Evolutionary conservation across 1,140 invertebrate species (phyloP), one percentile per base, ranked within the genome.

Genomic region (Ostrea edulis): DNA sequence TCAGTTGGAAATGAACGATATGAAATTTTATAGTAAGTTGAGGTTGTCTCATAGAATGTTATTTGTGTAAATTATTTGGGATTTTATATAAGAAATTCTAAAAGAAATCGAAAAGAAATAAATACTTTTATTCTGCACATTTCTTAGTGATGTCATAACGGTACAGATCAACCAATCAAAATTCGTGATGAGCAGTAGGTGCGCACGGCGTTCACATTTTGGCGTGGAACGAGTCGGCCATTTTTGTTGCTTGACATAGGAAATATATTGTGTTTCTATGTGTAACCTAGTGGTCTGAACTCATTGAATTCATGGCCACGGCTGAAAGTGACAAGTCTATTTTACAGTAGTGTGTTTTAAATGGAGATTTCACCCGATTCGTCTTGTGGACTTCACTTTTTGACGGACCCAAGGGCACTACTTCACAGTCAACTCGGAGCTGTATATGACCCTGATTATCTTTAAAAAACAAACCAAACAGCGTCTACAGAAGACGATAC

Each of bases 181-280:
- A 65, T 35, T 65, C 77, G 85, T 87, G 90, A 71, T 85, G 58
- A 90, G 90, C 91, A 90, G 92, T 89, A 92, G 89, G 90, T 94
- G 93, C 92, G 93, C 93, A 92, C 90, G 90, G 84, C 90, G 87
- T 83, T 88, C 91, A 90, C 88, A 89, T 91, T 91, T 92, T 92
- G 91, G 93, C 92, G 91, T 91, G 91, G 92, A 92, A 88, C 92
- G 90, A 92, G 93, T 93, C 93, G 91, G 93, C 93, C 93, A 94
- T 94, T 91, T 94, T 94, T 91, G 90, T 91, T 90, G 89, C 83
- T 86, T 87, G 87, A 89, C 90, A 88, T 88, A 88, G 85, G 87
- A 91, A 90, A 90, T 91, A 91, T 87, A 91, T 88, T 86, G 90
- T 62, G 88, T 85, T 87, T 88, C 87, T 87, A 88, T 89, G 87